Evolutionary conservation across 2,797 vertebrate genomes (phyloP).

Genomic region (Discoglossus pictus): DNA sequence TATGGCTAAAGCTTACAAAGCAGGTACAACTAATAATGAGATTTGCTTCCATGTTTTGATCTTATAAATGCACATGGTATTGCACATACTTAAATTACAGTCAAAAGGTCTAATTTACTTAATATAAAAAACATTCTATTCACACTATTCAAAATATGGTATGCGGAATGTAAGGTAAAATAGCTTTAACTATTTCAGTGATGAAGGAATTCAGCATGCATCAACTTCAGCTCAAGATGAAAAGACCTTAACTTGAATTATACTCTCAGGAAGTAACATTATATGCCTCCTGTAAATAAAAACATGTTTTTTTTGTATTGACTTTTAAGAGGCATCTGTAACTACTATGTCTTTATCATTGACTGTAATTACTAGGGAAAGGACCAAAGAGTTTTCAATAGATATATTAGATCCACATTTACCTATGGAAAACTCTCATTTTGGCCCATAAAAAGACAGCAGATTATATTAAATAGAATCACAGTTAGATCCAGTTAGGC

Average conservation of each 20-base stretch:
- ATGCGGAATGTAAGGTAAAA: background rate
- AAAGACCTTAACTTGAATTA: background rate
- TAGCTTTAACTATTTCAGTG: slow-evolving; percentile 24
- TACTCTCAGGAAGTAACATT: background rate
- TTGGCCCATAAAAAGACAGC: no score
- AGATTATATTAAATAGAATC: no score
- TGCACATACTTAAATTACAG: slow-evolving; percentile 9
- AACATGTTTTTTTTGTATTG: no score
- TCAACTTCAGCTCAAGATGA: no score
- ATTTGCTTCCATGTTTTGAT: slow-evolving; percentile 39
- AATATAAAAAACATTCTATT: slow-evolving; percentile 22
- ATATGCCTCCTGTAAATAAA: no score
- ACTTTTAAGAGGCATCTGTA: background rate
- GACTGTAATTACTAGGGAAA: no score
- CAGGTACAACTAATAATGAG: slow-evolving; percentile 40
- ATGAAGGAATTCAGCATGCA: background rate
- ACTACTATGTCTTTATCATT: background rate
- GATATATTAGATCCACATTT: no score
- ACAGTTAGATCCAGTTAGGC: no score
- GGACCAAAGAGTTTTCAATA: no score
- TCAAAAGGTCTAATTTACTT: slow-evolving; percentile 7
- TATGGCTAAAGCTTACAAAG: slow-evolving; percentile 16
- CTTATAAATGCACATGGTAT: slow-evolving; percentile 31
- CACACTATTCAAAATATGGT: slow-evolving; percentile 18
- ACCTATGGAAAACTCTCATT: no score